phyloP scores from a whole-genome alignment of 2,113 vertebrate genomes.

The Marcusenius ussheri region DNA sequence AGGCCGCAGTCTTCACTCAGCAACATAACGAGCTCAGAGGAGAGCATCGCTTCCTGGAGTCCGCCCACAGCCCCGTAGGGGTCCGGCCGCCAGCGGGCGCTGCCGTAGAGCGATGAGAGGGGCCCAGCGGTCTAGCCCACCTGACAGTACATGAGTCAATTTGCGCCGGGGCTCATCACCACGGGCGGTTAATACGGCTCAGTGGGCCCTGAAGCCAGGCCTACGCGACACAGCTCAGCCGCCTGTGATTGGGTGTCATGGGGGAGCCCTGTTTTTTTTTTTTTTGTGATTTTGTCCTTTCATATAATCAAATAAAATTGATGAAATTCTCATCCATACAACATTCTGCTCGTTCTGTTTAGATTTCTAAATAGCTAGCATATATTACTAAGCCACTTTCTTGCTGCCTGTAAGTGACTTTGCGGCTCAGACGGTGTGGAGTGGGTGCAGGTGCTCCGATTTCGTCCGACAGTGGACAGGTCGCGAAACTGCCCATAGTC shows the following conservation, averaged over 20 bases:
- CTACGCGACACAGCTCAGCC: not conserved
- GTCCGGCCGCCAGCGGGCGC: not conserved
- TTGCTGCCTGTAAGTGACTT: not conserved
- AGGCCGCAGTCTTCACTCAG: not conserved
- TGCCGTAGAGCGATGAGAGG: not conserved
- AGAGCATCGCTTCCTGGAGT: not conserved
- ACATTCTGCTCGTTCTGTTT: not conserved
- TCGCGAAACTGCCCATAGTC: not conserved
- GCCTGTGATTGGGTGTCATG: not conserved
- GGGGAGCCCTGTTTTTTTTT: not conserved
- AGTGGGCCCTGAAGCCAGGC: not conserved
- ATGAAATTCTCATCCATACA: not conserved
- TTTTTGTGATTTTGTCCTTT: not conserved
- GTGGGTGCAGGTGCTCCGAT: not conserved
- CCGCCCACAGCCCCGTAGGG: not conserved
- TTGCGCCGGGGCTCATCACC: not conserved
- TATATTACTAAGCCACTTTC: not conserved
- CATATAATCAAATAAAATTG: not conserved
- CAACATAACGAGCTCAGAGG: not conserved
- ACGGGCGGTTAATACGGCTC: not conserved
- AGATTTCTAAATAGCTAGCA: not conserved
- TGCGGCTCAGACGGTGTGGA: not conserved
- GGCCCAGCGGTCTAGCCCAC: not conserved
- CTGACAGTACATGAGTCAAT: slow-evolving; percentile 4
- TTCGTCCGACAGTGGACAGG: not conserved